phyloP scores from a whole-genome alignment of 92 coral and sea anemone genomes.

The Anthopleura xanthogrammica region DNA sequence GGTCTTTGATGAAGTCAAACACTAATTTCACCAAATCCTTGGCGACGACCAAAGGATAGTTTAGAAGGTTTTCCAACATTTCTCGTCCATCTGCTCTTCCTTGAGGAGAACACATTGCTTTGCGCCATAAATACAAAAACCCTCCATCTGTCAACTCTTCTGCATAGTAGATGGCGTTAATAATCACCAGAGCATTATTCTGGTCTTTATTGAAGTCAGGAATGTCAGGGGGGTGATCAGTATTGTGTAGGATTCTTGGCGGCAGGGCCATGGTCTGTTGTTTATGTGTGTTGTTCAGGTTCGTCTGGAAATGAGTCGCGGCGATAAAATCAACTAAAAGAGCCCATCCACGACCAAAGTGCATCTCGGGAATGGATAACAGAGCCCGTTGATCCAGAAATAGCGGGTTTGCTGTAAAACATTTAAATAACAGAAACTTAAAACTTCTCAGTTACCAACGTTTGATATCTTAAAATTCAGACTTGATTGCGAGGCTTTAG shows the following conservation, averaged over 20 bases:
- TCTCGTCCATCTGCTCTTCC: slow-evolving; percentile 75
- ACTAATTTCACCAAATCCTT: slow-evolving; percentile 52
- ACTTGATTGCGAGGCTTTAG: too few species aligned
- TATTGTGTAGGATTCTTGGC: slow-evolving; percentile 52
- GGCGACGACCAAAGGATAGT: slow-evolving; percentile 41
- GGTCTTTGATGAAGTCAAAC: slow-evolving; percentile 54
- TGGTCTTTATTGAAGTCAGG: slow-evolving; percentile 54
- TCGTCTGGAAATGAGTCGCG: slow-evolving; percentile 74
- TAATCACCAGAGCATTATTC: slow-evolving; percentile 56
- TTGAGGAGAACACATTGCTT: slow-evolving; percentile 75
- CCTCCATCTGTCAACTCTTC: slow-evolving; percentile 54
- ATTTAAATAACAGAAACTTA: not conserved
- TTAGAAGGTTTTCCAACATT: slow-evolving; percentile 51
- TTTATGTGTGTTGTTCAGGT: slow-evolving; percentile 61
- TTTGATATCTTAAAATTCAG: not conserved
- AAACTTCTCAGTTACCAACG: not conserved
- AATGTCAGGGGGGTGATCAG: slow-evolving; percentile 66
- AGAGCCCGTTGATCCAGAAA: slow-evolving; percentile 52
- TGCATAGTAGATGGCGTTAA: slow-evolving; percentile 52
- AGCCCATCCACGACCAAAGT: slow-evolving; percentile 87
- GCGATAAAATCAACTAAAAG: slow-evolving; percentile 80
- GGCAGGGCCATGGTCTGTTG: slow-evolving; percentile 61
- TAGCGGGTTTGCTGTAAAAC: slow-evolving; percentile 51
- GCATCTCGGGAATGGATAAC: slow-evolving; percentile 64
- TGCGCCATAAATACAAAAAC: slow-evolving; percentile 59